A percentile compares a stretch with the other conserved stretches of the same genome.
phyloP scores from a whole-genome alignment of 2,888 invertebrate species.

The Iphiclides podalirius region DNA sequence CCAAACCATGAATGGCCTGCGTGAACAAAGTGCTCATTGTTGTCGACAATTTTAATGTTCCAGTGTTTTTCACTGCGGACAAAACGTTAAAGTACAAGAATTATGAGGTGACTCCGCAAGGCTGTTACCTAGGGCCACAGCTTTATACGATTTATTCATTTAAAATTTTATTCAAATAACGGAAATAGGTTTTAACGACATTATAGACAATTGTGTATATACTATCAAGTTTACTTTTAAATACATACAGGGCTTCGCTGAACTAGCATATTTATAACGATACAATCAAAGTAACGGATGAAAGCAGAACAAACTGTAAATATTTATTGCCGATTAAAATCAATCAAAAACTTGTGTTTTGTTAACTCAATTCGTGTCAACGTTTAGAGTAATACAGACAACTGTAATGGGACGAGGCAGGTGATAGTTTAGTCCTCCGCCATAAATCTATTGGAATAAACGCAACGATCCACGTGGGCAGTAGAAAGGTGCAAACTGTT shows the following conservation, averaged over 20 bases:
- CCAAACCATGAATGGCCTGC: slow-evolving; percentile 45
- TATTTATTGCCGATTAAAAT: too few species aligned
- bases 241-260: too few species aligned
- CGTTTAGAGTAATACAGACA: too few species aligned
- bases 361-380: too few species aligned
- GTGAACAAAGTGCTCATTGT: slow-evolving; percentile 45
- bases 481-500: slow-evolving; percentile 15
- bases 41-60: slow-evolving; percentile 39
- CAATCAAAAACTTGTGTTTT: too few species aligned
- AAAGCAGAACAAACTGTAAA: too few species aligned
- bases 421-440: slow-evolving; percentile 7
- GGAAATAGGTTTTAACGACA: too few species aligned
- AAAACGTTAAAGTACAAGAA: slow-evolving; percentile 26
- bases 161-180: too few species aligned
- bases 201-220: too few species aligned
- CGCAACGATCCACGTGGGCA: slow-evolving; percentile 1
- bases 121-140: slow-evolving; percentile 32
- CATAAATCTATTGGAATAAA: slow-evolving; percentile 17
- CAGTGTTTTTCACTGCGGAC: slow-evolving; percentile 33
- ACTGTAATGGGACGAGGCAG: slow-evolving; percentile 11
- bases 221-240: too few species aligned
- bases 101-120: slow-evolving; percentile 9
- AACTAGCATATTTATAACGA: too few species aligned
- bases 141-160: slow-evolving; percentile 1
- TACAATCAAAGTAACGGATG: too few species aligned